Evolutionary conservation across 2,888 invertebrate genomes (phyloP).

Genomic region (Pollenia angustigena): DNA sequence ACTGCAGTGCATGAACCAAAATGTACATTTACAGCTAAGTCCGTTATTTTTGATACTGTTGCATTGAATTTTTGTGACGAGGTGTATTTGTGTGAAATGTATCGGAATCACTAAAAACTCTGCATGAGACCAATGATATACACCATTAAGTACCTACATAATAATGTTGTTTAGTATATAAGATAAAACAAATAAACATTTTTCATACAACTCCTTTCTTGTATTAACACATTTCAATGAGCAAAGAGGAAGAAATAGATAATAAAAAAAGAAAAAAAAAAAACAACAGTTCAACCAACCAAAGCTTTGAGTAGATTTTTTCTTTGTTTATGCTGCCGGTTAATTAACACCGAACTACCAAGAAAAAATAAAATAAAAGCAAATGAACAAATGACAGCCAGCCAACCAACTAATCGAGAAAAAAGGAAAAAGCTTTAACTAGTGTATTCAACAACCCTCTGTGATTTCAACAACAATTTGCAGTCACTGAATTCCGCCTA

Average conservation of each 20-base stretch:
- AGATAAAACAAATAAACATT: too few species aligned
- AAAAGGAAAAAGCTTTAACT: slow-evolving; percentile 32
- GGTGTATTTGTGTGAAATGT: too few species aligned
- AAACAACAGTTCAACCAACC: slow-evolving; percentile 20
- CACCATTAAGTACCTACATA: too few species aligned
- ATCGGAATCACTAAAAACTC: too few species aligned
- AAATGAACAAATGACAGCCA: slow-evolving; percentile 22
- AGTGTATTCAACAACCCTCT: slow-evolving; percentile 36
- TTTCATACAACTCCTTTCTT: too few species aligned
- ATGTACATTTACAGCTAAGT: too few species aligned
- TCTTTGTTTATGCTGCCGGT: not conserved
- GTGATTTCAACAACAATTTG: slow-evolving; percentile 35
- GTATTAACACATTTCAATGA: not conserved
- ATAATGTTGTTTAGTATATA: too few species aligned
- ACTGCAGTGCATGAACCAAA: too few species aligned
- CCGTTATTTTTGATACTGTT: too few species aligned
- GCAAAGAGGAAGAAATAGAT: not conserved
- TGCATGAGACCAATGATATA: too few species aligned
- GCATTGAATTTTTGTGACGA: too few species aligned
- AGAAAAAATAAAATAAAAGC: slow-evolving; percentile 1
- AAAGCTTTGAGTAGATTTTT: slow-evolving; percentile 16
- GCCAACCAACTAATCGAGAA: not conserved
- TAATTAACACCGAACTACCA: slow-evolving; percentile 42
- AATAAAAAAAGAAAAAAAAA: slow-evolving; percentile 4
- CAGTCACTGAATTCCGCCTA: slow-evolving; percentile 17